Evolutionary conservation across 2,888 invertebrate species (phyloP), one percentile per base, ranked within the genome.

Genomic region (Agrochola circellaris): DNA sequence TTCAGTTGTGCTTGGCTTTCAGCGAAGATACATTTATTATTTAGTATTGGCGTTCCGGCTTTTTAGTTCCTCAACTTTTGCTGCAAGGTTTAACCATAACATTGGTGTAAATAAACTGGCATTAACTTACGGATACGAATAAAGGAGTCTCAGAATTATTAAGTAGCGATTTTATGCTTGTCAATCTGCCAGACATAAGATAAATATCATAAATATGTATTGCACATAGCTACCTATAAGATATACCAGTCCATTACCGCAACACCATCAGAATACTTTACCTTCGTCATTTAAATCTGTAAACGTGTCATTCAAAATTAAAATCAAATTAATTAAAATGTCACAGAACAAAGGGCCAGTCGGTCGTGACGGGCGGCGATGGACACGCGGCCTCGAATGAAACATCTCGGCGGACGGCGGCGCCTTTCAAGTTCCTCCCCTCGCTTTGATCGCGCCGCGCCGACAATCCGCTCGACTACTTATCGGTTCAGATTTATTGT

Each of bases 401-500:
- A 94, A 91, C 93, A 92, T 93, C 92, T 93, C 88, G 89, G 88
- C 91, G 91, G 90, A 89, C 89, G 91, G 89, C 90, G 96, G 96
- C 94, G 91, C 91, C 94, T 96, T 96, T 96, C 93, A 96, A 94
- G 94, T 95, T 91, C 91, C 93, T 93, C 94, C 94, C 94, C 91
- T 92, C 90, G 91, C 95, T 96, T 96, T 96, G 96, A 96, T 95
- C 95, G 91, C 90, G 92, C 95, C 95, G 95, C 94, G 93, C 96
- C 96, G 95, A 95, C 96, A 94, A 96, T 95, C 96, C 95, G 94
- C 92, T 93, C 93, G 94, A 94, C 96, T 96, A 96, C 96, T 96
- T 96, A 96, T 96, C 96, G 96, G 95, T 93, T 95, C 95, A 95
- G 96, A 96, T 96, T 96, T 96, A 96, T 96, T 96, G 96, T 96